A percentile compares a stretch with the other conserved stretches of the same genome.
phyloP scores from a whole-genome alignment of 2,888 invertebrate species.

The Petrolisthes manimaculis region DNA sequence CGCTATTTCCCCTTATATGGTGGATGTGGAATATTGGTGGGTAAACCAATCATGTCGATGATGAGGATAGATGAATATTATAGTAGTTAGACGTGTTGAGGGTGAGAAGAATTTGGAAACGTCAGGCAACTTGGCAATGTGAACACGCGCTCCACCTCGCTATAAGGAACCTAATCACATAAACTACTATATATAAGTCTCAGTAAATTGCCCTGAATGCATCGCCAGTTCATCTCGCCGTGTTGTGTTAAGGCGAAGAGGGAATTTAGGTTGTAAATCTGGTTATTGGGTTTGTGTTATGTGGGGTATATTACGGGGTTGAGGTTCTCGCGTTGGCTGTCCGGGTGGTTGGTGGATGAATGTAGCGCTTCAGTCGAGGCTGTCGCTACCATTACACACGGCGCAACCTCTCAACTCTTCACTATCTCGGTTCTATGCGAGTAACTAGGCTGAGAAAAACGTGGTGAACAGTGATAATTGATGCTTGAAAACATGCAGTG shows the following conservation, averaged over 20 bases:
- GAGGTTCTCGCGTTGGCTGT: background rate
- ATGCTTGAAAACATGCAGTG: background rate
- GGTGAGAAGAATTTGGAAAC: background rate
- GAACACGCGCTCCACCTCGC: background rate
- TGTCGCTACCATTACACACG: background rate
- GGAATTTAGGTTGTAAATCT: too few species aligned
- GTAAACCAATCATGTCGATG: too few species aligned
- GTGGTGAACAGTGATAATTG: background rate
- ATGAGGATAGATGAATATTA: too few species aligned
- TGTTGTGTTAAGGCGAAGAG: too few species aligned
- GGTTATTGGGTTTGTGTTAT: background rate
- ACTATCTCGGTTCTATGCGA: background rate
- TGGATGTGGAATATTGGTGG: too few species aligned
- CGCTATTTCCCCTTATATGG: too few species aligned
- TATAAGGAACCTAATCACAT: background rate
- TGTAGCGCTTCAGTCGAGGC: constrained; percentile 3
- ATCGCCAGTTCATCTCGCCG: too few species aligned
- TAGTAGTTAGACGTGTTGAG: too few species aligned
- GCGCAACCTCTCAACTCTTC: background rate
- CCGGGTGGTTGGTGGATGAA: background rate
- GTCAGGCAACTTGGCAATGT: background rate
- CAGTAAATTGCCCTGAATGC: too few species aligned
- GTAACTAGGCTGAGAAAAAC: background rate
- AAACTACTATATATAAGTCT: too few species aligned
- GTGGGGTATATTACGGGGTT: background rate